phyloP scores from a whole-genome alignment of 1,140 invertebrate species.

The Cyphomyrmex costatus region DNA sequence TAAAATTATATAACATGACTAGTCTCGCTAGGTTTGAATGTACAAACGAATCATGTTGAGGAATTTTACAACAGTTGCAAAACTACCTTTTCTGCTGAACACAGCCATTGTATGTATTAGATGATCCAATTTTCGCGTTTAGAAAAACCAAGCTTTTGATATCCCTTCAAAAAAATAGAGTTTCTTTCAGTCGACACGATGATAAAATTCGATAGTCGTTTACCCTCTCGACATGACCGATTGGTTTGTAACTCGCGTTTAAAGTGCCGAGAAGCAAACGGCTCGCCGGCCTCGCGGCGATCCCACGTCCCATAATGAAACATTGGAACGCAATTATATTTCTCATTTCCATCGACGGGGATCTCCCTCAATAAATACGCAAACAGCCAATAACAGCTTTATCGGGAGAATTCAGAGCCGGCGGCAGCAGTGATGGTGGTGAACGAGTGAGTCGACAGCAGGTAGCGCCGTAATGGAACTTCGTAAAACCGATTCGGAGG shows the following conservation, averaged over 20 bases:
- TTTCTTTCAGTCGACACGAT: neutral
- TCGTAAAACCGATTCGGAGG: slow-evolving; percentile 60
- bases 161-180: neutral
- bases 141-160: neutral
- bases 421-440: slow-evolving; percentile 9
- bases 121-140: neutral
- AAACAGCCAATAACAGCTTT: slow-evolving; percentile 64
- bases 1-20: too few species aligned
- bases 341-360: slow-evolving; percentile 59
- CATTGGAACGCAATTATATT: slow-evolving; percentile 64
- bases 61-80: too few species aligned
- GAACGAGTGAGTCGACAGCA: slow-evolving; percentile 59
- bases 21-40: too few species aligned
- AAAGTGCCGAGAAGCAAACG: slow-evolving; percentile 19
- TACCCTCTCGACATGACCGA: neutral
- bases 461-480: slow-evolving; percentile 60
- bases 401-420: slow-evolving; percentile 55
- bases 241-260: slow-evolving; percentile 5
- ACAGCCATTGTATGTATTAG: neutral
- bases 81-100: too few species aligned
- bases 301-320: slow-evolving; percentile 52
- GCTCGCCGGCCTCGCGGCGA: slow-evolving; percentile 49
- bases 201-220: neutral
- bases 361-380: slow-evolving; percentile 62
- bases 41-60: too few species aligned